Conservation (phyloP, 2,113 vertebrate species). For the Pseudopipra pipra region DNA sequence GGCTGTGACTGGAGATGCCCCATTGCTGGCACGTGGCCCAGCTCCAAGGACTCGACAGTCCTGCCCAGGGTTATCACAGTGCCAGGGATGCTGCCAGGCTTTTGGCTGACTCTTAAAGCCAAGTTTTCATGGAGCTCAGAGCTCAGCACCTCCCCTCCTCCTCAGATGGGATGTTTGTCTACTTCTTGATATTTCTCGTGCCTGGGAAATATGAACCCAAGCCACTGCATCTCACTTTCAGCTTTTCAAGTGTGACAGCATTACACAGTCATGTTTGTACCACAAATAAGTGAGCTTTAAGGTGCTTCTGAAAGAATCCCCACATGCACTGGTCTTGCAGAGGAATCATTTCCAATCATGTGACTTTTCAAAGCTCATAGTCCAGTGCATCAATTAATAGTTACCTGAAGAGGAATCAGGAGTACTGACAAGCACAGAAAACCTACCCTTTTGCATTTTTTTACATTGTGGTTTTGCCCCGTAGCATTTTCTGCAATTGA, state of each 20-base stretch:
- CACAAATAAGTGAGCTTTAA: background rate
- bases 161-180: background rate
- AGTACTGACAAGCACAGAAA: background rate
- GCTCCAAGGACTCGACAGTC: background rate
- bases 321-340: background rate
- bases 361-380: background rate
- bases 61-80: fast-evolving
- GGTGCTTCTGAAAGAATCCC: background rate
- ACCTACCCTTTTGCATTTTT: background rate
- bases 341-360: background rate
- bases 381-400: background rate
- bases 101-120: background rate
- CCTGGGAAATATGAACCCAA: background rate
- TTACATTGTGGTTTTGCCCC: background rate
- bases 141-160: background rate
- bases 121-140: background rate
- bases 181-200: background rate
- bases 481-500: background rate
- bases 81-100: background rate
- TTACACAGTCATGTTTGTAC: background rate
- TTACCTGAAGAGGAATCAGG: background rate
- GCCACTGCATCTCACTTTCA: background rate
- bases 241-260: background rate
- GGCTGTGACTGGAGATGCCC: background rate
- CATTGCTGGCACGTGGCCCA: background rate